Evolutionary conservation across 2,797 vertebrate genomes (phyloP).

Genomic region (Micropoecilia bifurca): DNA sequence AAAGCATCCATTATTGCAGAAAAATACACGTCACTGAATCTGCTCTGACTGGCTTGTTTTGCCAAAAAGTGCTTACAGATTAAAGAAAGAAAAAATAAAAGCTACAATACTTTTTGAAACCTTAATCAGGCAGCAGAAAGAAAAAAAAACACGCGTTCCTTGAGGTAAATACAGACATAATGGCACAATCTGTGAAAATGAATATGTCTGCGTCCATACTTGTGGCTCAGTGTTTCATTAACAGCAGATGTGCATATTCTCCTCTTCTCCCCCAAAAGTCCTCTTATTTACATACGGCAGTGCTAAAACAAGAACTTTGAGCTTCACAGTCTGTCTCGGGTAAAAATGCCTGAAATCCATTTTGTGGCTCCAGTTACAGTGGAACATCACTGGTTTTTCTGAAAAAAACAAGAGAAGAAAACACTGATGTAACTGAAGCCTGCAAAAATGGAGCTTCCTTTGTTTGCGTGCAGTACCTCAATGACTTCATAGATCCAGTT

Average conservation of each 20-base stretch:
- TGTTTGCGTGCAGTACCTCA: constrained; percentile 74
- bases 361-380: constrained; percentile 2
- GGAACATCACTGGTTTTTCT: constrained; percentile 69
- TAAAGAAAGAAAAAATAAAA: background rate
- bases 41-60: background rate
- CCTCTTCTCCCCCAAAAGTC: constrained; percentile 9
- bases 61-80: background rate
- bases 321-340: constrained; percentile 15
- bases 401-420: background rate
- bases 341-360: background rate
- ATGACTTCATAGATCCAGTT: constrained; percentile 86
- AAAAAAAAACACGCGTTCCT: constrained; percentile 24
- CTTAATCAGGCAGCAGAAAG: constrained; percentile 12
- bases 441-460: background rate
- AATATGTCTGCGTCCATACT: background rate
- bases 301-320: background rate
- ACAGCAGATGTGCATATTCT: constrained; percentile 12
- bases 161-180: constrained; percentile 57
- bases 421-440: background rate
- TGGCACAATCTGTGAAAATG: constrained; percentile 29
- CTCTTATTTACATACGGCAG: background rate
- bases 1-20: background rate
- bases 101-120: background rate
- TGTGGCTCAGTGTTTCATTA: constrained; percentile 8
- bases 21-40: background rate